Conservation (phyloP, 2,888 invertebrate species). For the Gortyna flavago region DNA sequence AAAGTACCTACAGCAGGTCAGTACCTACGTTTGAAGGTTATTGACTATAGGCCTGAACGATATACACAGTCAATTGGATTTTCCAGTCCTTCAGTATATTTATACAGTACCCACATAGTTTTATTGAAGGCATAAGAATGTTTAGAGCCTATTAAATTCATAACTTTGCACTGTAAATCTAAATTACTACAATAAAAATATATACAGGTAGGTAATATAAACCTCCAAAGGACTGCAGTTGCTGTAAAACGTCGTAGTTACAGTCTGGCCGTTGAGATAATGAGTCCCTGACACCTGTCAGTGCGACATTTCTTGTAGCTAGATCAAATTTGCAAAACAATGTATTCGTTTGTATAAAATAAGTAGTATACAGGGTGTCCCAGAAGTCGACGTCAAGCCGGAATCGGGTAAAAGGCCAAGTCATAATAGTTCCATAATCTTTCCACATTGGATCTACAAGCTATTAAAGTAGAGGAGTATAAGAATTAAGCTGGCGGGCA, state of each 20-base stretch:
- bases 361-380: neutral
- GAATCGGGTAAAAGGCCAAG: too few species aligned
- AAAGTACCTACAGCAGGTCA: slow-evolving; percentile 12
- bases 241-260: slow-evolving; percentile 4
- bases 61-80: neutral
- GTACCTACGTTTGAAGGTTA: slow-evolving; percentile 14
- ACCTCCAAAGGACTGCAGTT: neutral
- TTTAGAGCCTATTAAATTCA: slow-evolving; percentile 16
- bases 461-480: slow-evolving; percentile 57
- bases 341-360: neutral
- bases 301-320: neutral
- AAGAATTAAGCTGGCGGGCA: slow-evolving; percentile 59
- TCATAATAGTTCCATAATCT: neutral
- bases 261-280: neutral
- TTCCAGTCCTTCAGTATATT: neutral
- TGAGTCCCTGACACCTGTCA: neutral
- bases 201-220: slow-evolving; percentile 4
- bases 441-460: slow-evolving; percentile 53
- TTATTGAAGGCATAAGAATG: neutral
- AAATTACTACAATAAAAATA: slow-evolving; percentile 8
- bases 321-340: neutral
- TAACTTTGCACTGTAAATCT: neutral
- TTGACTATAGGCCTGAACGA: slow-evolving; percentile 7
- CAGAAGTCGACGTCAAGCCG: too few species aligned
- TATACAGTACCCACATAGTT: neutral